A percentile compares a stretch with the other conserved stretches of the same genome.
phyloP scores from a whole-genome alignment of 2,797 vertebrate genomes.

The Acanthiza pusilla region DNA sequence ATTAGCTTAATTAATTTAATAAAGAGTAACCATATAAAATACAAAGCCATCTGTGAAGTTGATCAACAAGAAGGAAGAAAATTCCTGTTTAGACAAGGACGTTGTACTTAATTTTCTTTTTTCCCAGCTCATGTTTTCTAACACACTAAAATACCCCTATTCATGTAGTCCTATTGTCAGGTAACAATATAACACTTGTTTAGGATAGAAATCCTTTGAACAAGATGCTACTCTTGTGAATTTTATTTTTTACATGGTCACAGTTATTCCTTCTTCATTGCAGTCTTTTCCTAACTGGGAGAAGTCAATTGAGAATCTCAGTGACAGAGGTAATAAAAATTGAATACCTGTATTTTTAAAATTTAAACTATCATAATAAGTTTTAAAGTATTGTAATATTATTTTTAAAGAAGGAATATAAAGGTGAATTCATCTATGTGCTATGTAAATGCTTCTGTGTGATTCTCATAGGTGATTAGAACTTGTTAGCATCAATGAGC shows the following conservation, averaged over 20 bases:
- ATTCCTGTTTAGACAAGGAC: neutral
- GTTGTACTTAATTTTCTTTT: neutral
- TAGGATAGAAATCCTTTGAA: neutral
- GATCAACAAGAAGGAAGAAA: neutral
- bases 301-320: slow-evolving; percentile 38
- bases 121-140: neutral
- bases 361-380: neutral
- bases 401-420: neutral
- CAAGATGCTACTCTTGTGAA: neutral
- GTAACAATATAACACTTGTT: neutral
- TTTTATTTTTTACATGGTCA: neutral
- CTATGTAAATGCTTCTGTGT: neutral
- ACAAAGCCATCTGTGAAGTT: neutral
- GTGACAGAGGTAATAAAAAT: slow-evolving; percentile 59
- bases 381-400: neutral
- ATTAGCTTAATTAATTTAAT: neutral
- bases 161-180: neutral
- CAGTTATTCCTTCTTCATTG: slow-evolving; percentile 44
- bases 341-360: neutral
- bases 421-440: neutral
- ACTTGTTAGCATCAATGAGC: neutral
- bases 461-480: neutral
- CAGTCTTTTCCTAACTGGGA: slow-evolving; percentile 79
- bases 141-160: neutral
- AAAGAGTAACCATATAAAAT: neutral